Base-by-base conservation (phyloP, 2,888 invertebrate genomes). In the Epirrita christyi region DNA sequence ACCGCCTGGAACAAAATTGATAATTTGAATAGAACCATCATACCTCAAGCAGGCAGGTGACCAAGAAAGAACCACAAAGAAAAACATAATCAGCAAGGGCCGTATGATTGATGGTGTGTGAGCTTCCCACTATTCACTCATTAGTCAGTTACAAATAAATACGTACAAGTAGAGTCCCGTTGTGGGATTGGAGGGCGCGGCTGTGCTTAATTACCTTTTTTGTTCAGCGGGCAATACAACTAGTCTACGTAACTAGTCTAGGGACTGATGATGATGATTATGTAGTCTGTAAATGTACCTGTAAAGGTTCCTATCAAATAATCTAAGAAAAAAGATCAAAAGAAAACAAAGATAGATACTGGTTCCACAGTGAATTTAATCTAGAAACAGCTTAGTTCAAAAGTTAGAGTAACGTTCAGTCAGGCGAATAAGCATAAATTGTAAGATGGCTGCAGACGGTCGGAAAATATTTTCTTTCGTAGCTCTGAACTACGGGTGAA, bases 1-100 rank as follows among this genome's bases (percentile, higher is more conserved):
- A 99, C 95, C 60, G 98, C 99, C 99, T 99, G 93, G 2, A 93
- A 93, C 76, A 78, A 73, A 76, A 46, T 27, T 13, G 21, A 50
- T 29, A 14, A 42, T 34, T 8, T 43, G 47, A 54, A 58, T 50
- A 61, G 6, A 5, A 41, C n/a, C n/a, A n/a, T n/a, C n/a, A n/a
- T n/a, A n/a, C n/a, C n/a, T n/a, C n/a, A n/a, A n/a, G n/a, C n/a
- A n/a, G n/a, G n/a, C n/a, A n/a, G n/a, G n/a, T n/a, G n/a, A n/a
- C n/a, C n/a, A n/a, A n/a, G n/a, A n/a, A n/a, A n/a, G n/a, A n/a
- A n/a, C n/a, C n/a, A n/a, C n/a, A n/a, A n/a, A n/a, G n/a, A n/a
- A n/a, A n/a, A n/a, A n/a, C n/a, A n/a, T n/a, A n/a, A n/a, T n/a
- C n/a, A n/a, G n/a, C n/a, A n/a, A n/a, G n/a, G n/a, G n/a, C n/a